A percentile compares a stretch with the other conserved stretches of the same genome.
Conservation (phyloP, 2,888 invertebrate genomes). For the Mactromeris polynyma region DNA sequence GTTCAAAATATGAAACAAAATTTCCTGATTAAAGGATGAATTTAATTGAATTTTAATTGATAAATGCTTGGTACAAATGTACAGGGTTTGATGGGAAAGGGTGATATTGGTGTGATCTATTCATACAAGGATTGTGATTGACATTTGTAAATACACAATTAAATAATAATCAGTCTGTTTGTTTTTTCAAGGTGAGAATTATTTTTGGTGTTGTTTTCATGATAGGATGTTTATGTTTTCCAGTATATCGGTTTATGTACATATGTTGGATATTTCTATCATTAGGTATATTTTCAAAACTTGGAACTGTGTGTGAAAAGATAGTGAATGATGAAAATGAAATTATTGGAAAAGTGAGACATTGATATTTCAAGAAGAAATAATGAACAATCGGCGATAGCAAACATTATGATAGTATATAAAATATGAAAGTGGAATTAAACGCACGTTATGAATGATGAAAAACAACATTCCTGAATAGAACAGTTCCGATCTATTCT, state of each 20-base stretch:
- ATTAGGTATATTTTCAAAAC: background rate
- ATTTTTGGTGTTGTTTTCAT: background rate
- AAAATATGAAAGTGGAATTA: background rate
- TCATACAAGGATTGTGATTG: background rate
- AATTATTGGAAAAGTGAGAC: background rate
- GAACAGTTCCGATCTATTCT: too few relatives aligned
- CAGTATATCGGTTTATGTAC: background rate
- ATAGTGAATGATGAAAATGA: background rate
- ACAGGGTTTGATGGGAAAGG: too few relatives aligned
- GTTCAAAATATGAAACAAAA: too few relatives aligned
- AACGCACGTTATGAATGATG: too few relatives aligned
- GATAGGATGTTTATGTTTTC: background rate
- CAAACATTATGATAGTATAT: too few relatives aligned
- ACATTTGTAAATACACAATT: background rate
- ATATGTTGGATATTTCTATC: background rate
- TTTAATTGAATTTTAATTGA: too few relatives aligned
- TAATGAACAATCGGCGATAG: too few relatives aligned
- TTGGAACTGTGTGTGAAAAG: background rate
- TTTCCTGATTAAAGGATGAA: too few relatives aligned
- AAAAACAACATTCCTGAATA: too few relatives aligned
- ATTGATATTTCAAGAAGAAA: too few relatives aligned
- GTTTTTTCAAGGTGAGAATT: background rate
- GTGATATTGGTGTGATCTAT: too few relatives aligned
- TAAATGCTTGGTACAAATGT: too few relatives aligned
- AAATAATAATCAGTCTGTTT: background rate